A percentile compares a stretch with the other conserved stretches of the same genome.
Conservation (phyloP, 2,888 invertebrate species). For the Idaea straminata region DNA sequence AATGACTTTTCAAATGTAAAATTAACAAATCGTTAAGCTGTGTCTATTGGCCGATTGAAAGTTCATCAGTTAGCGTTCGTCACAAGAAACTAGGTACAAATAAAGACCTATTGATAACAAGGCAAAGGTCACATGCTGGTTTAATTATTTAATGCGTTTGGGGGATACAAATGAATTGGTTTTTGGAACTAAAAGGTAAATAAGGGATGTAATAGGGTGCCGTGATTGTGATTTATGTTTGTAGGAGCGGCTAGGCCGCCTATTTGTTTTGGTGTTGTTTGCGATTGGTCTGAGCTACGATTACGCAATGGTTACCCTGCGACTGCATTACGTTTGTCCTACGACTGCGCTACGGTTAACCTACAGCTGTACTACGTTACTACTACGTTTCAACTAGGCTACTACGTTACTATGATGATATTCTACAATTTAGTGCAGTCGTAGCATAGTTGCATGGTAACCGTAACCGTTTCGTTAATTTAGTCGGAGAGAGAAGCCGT, state of each 20-base stretch:
- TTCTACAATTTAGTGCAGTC: too few relatives aligned
- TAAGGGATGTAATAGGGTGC: constrained; percentile 11
- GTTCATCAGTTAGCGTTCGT: too few relatives aligned
- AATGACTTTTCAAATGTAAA: too few relatives aligned
- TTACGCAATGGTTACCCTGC: not conserved
- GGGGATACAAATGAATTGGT: constrained; percentile 27
- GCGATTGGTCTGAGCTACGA: not conserved
- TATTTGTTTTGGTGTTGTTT: constrained; percentile 4
- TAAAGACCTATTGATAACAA: not conserved
- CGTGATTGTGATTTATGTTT: constrained; percentile 21
- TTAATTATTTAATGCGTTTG: constrained; percentile 30
- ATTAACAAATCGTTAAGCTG: too few relatives aligned
- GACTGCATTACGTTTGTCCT: not conserved
- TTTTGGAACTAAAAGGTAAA: constrained; percentile 15
- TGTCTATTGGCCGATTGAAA: too few relatives aligned
- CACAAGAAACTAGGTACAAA: not conserved
- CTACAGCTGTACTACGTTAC: too few relatives aligned
- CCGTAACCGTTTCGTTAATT: too few relatives aligned
- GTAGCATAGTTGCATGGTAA: too few relatives aligned
- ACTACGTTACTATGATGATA: too few relatives aligned
- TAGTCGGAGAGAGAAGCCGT: too few relatives aligned
- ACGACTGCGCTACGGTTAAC: too few relatives aligned
- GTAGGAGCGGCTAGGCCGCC: not conserved
- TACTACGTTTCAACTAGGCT: too few relatives aligned
- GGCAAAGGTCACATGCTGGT: constrained; percentile 20